phyloP scores from a whole-genome alignment of 1,140 invertebrate genomes.

The Drosophila mayri region DNA sequence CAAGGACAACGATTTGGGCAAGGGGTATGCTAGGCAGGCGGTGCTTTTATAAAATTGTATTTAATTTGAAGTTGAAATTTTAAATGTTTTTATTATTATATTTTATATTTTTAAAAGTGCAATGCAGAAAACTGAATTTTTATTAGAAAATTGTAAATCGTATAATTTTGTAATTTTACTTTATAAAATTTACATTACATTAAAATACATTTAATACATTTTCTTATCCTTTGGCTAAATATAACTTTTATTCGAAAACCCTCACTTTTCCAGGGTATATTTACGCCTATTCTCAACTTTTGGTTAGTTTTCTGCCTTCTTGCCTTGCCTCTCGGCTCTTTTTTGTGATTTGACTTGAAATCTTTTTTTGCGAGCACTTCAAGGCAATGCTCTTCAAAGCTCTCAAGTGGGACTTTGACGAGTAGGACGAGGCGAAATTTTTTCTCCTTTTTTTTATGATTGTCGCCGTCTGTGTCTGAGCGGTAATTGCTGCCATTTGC shows the following conservation, averaged over 20 bases:
- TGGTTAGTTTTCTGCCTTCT: constrained; percentile 4
- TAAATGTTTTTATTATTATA: too few species aligned
- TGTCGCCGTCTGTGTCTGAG: constrained; percentile 49
- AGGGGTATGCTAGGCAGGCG: not conserved
- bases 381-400: constrained; percentile 29
- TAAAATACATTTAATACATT: too few species aligned
- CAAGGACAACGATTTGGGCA: not conserved
- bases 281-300: not conserved
- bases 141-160: too few species aligned
- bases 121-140: too few species aligned
- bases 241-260: not conserved
- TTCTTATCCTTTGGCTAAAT: too few species aligned
- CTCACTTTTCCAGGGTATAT: constrained; percentile 2
- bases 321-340: not conserved
- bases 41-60: not conserved
- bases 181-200: too few species aligned
- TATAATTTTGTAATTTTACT: too few species aligned
- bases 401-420: constrained; percentile 20
- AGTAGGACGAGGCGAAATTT: not conserved
- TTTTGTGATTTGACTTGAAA: constrained; percentile 64
- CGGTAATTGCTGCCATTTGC: constrained; percentile 72
- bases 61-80: too few species aligned
- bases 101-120: too few species aligned
- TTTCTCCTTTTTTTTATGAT: constrained; percentile 20
- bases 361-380: constrained; percentile 48